Evolutionary conservation across 2,797 vertebrate genomes (phyloP).

Genomic region (Tinamus major): DNA sequence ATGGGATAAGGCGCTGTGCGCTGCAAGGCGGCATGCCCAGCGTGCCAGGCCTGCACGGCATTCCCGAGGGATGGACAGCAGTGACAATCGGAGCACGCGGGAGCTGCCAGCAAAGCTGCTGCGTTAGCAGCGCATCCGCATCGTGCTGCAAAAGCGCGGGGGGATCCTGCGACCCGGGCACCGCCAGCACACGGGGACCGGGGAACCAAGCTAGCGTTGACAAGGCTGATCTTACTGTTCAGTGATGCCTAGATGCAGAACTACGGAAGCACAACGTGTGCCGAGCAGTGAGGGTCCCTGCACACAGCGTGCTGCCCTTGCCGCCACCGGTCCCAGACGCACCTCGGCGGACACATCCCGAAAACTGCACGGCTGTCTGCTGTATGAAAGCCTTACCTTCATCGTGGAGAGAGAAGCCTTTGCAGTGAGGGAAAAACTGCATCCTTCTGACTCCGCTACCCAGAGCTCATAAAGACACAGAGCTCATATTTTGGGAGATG

Average conservation of each 20-base stretch:
- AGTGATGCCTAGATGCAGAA: background rate
- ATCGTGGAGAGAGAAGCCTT: fast-evolving
- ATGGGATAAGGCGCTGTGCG: background rate
- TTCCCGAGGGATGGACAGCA: fast-evolving
- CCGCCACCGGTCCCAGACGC: background rate
- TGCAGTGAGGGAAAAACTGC: background rate
- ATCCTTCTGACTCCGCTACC: background rate
- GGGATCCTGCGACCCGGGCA: background rate
- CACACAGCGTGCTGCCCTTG: background rate
- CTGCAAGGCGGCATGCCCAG: background rate
- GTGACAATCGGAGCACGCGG: background rate
- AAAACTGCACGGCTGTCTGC: background rate
- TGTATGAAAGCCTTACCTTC: background rate
- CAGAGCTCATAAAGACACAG: background rate
- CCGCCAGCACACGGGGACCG: fast-evolving
- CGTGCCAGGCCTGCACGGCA: fast-evolving
- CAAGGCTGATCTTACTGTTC: background rate
- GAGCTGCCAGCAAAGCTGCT: background rate
- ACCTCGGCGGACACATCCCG: background rate
- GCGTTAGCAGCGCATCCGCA: background rate
- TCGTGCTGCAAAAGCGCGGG: too few relatives aligned
- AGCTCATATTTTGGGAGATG: background rate
- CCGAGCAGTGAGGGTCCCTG: background rate
- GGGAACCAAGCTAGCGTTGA: background rate
- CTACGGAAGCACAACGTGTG: background rate